Base-by-base conservation (phyloP, 2,888 invertebrate genomes). In the Choreutis nemorana region DNA sequence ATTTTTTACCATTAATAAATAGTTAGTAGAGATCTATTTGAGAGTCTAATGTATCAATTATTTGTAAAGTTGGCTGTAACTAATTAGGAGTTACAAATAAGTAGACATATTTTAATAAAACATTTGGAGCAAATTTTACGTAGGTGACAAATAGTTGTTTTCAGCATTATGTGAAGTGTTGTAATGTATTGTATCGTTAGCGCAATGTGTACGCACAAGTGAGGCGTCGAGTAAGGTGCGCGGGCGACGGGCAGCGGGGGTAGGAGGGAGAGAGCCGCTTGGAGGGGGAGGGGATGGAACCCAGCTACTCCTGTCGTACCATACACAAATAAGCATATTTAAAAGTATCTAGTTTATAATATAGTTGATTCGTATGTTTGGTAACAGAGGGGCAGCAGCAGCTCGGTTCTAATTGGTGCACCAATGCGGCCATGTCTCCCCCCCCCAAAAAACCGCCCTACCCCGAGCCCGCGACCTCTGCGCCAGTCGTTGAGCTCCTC, bases 11-110 rank as follows among this genome's bases (percentile, higher is more conserved):
- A 77, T 75, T 77, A 78, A 77, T 71, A 63, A 65, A 73, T 78
- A 77, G 75, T 75, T 73, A 73, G 73, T 77, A 78, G 78, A 77
- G 75, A 75, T 78, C 75, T 78, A 77, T 78, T 75, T 73, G 78
- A 77, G 77, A 78, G 78, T 77, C 72, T 78, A 78, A 78, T 77
- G 77, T 78, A 78, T 78, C 77, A 77, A 78, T 78, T 77, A 78
- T 78, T 78, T 77, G 78, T 78, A 77, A 78, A 77, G 75, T 77
- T 72, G 77, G 77, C 78, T 78, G 78, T 78, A 77, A 77, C 77
- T 75, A 73, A 65, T 61, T 77, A 77, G 73, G 72, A 65, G 75
- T 78, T 77, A 77, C 75, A 67, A 70, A 75, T 75, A 73, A 73
- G 77, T 75, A 75, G 73, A 77, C 57, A 72, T 78, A 77, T 78